A percentile compares a stretch with the other conserved stretches of the same genome.
These are phyloP conservation scores for Falco biarmicus DNA, from an alignment of 2,797 vertebrate genomes.

Conservation along the genomic window DNA sequence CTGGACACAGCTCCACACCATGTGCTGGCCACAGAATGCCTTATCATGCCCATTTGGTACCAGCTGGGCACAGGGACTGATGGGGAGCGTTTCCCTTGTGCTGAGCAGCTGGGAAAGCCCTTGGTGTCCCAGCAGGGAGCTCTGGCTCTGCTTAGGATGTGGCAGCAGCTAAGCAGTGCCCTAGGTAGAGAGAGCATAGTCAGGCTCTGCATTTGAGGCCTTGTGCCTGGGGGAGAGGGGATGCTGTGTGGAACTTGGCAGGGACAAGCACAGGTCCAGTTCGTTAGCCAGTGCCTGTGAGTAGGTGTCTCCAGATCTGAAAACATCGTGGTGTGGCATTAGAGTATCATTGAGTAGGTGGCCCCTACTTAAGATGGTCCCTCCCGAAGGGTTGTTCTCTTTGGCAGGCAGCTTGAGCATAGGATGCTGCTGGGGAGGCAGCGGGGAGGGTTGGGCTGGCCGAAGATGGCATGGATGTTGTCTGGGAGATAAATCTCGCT, in stretches of 20 bases:
- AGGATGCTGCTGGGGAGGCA: accelerated
- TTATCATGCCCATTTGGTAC: background rate
- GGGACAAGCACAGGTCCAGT: background rate
- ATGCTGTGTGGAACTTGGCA: background rate
- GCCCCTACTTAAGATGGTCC: background rate
- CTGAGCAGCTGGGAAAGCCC: background rate
- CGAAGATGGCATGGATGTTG: background rate
- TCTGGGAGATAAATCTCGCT: background rate
- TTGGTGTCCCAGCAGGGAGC: background rate
- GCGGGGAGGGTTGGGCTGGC: background rate
- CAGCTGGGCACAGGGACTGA: background rate
- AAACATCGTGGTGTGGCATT: background rate
- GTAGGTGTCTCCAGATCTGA: background rate
- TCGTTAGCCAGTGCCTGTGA: background rate
- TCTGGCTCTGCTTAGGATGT: background rate
- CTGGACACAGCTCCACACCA: accelerated
- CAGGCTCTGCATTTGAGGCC: background rate
- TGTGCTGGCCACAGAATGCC: accelerated
- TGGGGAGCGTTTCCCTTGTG: background rate
- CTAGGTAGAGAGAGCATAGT: background rate
- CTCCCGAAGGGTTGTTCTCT: background rate
- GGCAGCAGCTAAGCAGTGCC: background rate
- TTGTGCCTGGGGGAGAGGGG: background rate
- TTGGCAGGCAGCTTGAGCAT: background rate
- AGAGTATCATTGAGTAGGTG: background rate